phyloP scores from a whole-genome alignment of 30 jellyfish, hydroid and myxozoan species.

The Clytia hemisphaerica region DNA sequence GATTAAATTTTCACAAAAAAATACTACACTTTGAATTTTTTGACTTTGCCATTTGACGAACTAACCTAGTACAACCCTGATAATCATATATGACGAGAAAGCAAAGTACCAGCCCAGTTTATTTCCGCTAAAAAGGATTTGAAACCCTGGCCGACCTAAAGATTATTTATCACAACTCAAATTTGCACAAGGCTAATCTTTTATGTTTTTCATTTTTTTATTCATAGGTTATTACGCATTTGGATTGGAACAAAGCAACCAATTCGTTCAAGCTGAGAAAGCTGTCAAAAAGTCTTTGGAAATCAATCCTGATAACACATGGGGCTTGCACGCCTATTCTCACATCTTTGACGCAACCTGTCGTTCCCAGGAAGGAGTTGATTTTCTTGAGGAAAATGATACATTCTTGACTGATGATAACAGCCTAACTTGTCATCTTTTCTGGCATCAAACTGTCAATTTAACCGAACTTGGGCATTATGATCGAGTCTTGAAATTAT shows the following conservation, averaged over 20 bases:
- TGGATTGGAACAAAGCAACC: conserved; percentile 35
- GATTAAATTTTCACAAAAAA: too few species aligned
- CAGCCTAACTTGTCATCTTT: conserved; percentile 19
- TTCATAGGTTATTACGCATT: conserved; percentile 19
- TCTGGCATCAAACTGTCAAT: conserved; percentile 27
- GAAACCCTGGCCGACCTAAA: too few species aligned
- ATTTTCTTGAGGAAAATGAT: conserved; percentile 8
- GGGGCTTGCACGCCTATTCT: conserved; percentile 28
- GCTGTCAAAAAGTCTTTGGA: conserved; percentile 8
- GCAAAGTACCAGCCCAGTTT: too few species aligned
- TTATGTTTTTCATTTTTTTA: too few species aligned
- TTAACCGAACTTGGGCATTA: conserved; percentile 2
- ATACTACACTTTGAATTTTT: too few species aligned
- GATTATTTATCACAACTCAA: too few species aligned
- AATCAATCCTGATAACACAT: conserved; percentile 1
- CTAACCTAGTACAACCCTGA: too few species aligned
- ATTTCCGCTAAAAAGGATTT: too few species aligned
- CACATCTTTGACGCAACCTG: conserved; percentile 24
- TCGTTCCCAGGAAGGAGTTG: conserved; percentile 23
- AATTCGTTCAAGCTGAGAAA: conserved; percentile 18
- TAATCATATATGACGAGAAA: too few species aligned
- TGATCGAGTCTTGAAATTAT: conserved; percentile 9
- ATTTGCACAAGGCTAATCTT: too few species aligned
- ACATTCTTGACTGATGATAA: conserved; percentile 5
- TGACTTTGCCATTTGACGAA: too few species aligned